Percentiles rank a stretch among this genome's conserved stretches.
Evolutionary conservation across 2,888 invertebrate species (phyloP).

Genomic region (Lithophane ornitopus): DNA sequence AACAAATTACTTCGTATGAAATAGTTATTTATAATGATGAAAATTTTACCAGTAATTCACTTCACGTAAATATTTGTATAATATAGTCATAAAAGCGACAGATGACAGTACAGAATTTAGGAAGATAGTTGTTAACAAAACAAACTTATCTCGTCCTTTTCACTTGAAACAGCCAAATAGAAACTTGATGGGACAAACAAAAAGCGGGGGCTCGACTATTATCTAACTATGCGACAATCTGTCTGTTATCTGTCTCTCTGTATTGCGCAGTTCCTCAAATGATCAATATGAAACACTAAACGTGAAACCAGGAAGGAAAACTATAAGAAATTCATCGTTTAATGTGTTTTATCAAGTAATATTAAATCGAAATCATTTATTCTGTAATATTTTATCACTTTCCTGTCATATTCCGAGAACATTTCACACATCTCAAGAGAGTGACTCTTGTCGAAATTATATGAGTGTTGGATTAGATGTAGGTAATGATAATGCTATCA

Average conservation of each 20-base stretch:
- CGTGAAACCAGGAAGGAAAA: constrained; percentile 15
- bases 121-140: constrained; percentile 62
- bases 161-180: constrained; percentile 75
- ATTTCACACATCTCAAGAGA: constrained; percentile 28
- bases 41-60: constrained; percentile 7
- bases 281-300: constrained; percentile 25
- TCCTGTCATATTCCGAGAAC: constrained; percentile 32
- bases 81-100: constrained; percentile 46
- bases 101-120: constrained; percentile 53
- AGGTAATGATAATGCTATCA: constrained; percentile 49
- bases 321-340: background rate
- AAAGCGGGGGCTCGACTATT: constrained; percentile 77
- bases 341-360: constrained; percentile 29
- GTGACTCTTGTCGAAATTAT: constrained; percentile 27
- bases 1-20: background rate
- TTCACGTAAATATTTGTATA: constrained; percentile 54
- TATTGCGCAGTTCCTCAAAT: constrained; percentile 69
- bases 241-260: constrained; percentile 53
- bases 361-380: constrained; percentile 17
- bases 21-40: constrained; percentile 11
- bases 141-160: constrained; percentile 70
- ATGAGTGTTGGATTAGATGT: constrained; percentile 41
- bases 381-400: constrained; percentile 39
- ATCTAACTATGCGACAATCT: constrained; percentile 68
- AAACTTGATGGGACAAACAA: constrained; percentile 71